phyloP scores from a whole-genome alignment of 2,113 vertebrate genomes.

The Panthera leo region DNA sequence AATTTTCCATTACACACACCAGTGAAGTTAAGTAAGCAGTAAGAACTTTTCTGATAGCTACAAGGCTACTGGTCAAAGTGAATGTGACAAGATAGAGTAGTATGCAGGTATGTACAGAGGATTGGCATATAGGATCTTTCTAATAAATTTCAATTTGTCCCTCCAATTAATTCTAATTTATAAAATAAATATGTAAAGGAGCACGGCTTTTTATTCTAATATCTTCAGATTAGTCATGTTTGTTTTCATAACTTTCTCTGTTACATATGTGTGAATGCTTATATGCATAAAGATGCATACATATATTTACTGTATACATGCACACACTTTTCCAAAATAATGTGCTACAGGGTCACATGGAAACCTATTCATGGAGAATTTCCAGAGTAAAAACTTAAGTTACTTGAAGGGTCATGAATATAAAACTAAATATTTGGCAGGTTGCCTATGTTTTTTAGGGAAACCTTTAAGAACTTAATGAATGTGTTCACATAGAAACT shows the following conservation, averaged over 20 bases:
- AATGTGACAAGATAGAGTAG: not conserved
- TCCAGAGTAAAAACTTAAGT: not conserved
- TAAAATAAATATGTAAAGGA: not conserved
- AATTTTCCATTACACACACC: not conserved
- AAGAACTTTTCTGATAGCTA: not conserved
- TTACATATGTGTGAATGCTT: not conserved
- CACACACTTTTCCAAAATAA: not conserved
- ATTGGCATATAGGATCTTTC: not conserved
- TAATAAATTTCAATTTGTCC: not conserved
- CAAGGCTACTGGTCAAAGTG: not conserved
- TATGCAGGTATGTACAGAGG: fast-evolving
- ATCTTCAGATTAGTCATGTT: not conserved
- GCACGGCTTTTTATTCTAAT: not conserved
- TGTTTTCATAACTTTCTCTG: not conserved
- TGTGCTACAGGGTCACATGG: not conserved
- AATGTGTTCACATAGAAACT: not conserved
- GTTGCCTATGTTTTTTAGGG: not conserved
- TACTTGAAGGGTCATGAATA: not conserved
- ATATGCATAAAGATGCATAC: not conserved
- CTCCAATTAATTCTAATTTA: not conserved
- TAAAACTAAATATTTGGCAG: not conserved
- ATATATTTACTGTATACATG: not conserved
- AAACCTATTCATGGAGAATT: not conserved
- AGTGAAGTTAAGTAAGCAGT: not conserved
- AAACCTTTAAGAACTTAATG: not conserved